Base-by-base conservation (phyloP, 2,888 invertebrate species). In the Coelinius sp. region DNA sequence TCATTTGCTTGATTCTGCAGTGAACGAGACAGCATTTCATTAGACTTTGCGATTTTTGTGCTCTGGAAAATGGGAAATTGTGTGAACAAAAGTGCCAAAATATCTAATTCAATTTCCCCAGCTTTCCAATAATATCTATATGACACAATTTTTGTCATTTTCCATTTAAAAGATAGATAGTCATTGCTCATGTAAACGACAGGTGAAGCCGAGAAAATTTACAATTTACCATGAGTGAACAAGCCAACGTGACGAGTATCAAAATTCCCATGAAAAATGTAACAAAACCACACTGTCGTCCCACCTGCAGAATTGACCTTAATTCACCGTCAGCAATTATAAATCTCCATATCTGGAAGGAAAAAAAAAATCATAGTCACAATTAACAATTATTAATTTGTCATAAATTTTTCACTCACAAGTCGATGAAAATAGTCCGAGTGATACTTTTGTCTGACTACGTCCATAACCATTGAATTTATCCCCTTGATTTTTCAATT, bases 341-440 rank as follows among this genome's bases (percentile, higher is more conserved):
- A 35, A 82, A 82, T 69, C 80, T 77, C 76, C 85, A 82, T 31
- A 85, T 78, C 86, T 87, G 77, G 35, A 78, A 79, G 5, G 49
- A 25, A 44, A 73, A 27, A 53, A 7, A n/a, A 41, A 41, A 41
- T 3, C 10, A 41, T n/a, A 5, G 41, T 41, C 12, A 41, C 41
- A 5, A 12, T 2, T 12, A 41, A 7, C 4, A n/a, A 44, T n/a
- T 5, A 44, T 44, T 12, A 44, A 44, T 44, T 31, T 6, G 4
- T 31, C 12, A 44, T 6, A 6, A 35, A n/a, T 14, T 46, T 46
- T 49, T 49, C 20, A 17, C 59, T 59, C 35, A 59, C 59, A 6
- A 59, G n/a, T 4, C 35, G 27, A 7, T 59, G 59, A 2, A 59
- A 59, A 59, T 59, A 59, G 17, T 59, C 20, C 59, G 17, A 17